Evolutionary conservation across 2,797 vertebrate species (phyloP), one percentile per base, ranked within the genome.

Genomic region (Odontamblyopus lacepedii): DNA sequence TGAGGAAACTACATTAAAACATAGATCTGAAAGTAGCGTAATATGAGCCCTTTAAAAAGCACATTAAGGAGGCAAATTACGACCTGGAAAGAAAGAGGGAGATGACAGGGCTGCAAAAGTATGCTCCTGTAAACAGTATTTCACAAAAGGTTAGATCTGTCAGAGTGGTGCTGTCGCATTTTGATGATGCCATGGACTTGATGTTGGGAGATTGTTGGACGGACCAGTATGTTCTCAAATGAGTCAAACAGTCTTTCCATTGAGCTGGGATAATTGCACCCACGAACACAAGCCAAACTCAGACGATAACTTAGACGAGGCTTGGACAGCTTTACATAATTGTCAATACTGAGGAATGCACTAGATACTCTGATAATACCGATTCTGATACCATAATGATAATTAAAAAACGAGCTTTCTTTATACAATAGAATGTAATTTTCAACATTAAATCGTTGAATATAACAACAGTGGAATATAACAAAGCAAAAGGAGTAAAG

Each of bases 261-360:
- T 80, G 77, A 78, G 79, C 82, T 81, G 87, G 63, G 79, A 74
- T 72, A 73, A 74, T 65, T 69, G 72, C 74, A 80, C 77, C 77
- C 35, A 9, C 78, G 84, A 69, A 82, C 77, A 83, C 13, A 76
- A 78, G 81, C 73, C 84, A 87, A 83, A 84, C 79, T 26, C 76
- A 81, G 69, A 48, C 68, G 67, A 74, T 59, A 83, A 78, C 71
- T 88, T 73, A 83, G 44, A 48, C 15, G 4, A 48, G 13, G 13
- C 12, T 78, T 63, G 72, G 50, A 69, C 30, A 35, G 61, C 30
- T 67, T 67, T 41, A 67, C 78, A 83, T 73, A 48, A 48, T 48
- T 4, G 15, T 1, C 3, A 4, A 48, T 4, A 48, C 3, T 48
- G 16, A 48, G 3, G 13, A 48, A 48, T 4, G 4, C 0, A 48